These are phyloP conservation scores for Thalassaphorura encarpata DNA, from an alignment of 1,140 invertebrate species.

Conservation along the genomic window DNA sequence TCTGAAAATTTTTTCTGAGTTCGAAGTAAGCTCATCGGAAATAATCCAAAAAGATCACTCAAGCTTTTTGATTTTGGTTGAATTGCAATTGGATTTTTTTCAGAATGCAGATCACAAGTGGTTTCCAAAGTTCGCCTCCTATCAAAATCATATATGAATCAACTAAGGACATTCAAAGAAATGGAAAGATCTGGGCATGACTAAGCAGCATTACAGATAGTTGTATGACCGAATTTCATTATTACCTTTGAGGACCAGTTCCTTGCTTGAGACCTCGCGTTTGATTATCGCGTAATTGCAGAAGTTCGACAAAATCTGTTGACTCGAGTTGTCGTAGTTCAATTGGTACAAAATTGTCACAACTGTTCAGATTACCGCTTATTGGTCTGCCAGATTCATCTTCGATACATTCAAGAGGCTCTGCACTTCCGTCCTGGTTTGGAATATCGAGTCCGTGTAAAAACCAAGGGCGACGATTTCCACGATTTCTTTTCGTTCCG, in stretches of 20 bases:
- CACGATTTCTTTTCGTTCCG: slow-evolving; percentile 51
- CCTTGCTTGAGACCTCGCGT: not conserved
- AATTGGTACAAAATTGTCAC: slow-evolving; percentile 66
- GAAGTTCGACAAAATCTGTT: slow-evolving; percentile 24
- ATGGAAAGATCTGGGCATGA: not conserved
- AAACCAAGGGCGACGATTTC: slow-evolving; percentile 57
- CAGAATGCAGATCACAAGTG: slow-evolving; percentile 12
- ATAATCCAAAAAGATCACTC: slow-evolving; percentile 56
- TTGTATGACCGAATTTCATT: no score
- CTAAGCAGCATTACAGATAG: no score
- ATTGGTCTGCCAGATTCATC: slow-evolving; percentile 5
- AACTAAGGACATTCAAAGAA: not conserved
- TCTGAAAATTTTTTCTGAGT: slow-evolving; percentile 10
- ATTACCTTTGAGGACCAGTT: slow-evolving; percentile 22
- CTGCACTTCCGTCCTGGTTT: slow-evolving; percentile 37
- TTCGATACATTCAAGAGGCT: slow-evolving; percentile 17
- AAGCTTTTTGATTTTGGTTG: slow-evolving; percentile 64
- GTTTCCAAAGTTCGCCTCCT: slow-evolving; percentile 28
- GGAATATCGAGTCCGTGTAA: slow-evolving; percentile 48
- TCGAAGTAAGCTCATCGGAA: slow-evolving; percentile 33
- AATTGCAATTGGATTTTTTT: slow-evolving; percentile 1
- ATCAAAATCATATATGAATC: not conserved
- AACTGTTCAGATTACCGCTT: slow-evolving; percentile 42
- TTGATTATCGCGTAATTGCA: slow-evolving; percentile 8
- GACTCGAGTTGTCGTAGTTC: slow-evolving; percentile 70